A percentile compares a stretch with the other conserved stretches of the same genome.
These are phyloP conservation scores for Andrena marginata DNA, from an alignment of 2,888 invertebrate genomes.

Conservation along the genomic window DNA sequence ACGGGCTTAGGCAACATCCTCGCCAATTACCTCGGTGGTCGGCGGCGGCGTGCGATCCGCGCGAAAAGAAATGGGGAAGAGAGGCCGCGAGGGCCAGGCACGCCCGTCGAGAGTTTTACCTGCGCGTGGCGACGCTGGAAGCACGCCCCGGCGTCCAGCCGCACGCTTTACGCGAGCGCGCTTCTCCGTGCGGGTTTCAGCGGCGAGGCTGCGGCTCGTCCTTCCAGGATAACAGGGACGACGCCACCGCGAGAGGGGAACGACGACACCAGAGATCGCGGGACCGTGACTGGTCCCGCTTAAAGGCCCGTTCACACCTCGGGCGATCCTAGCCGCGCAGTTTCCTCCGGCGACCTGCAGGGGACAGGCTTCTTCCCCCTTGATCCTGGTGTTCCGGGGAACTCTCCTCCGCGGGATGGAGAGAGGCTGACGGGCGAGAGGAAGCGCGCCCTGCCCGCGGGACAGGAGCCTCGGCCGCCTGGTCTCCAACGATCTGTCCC, in stretches of 20 bases:
- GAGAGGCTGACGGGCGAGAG: not conserved
- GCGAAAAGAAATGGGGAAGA: slow-evolving; percentile 32
- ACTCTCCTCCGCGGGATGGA: not conserved
- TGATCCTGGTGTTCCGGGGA: not conserved
- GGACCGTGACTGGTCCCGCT: slow-evolving; percentile 64
- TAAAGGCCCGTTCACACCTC: slow-evolving; percentile 57
- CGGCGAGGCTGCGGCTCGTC: slow-evolving; percentile 39
- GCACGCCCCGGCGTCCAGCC: slow-evolving; percentile 52
- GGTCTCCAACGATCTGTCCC: slow-evolving; percentile 25
- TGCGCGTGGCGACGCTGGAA: slow-evolving; percentile 51
- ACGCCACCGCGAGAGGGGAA: slow-evolving; percentile 39
- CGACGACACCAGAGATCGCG: slow-evolving; percentile 48
- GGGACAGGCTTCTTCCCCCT: not conserved
- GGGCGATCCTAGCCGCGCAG: not conserved
- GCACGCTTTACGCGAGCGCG: slow-evolving; percentile 22
- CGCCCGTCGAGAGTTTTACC: slow-evolving; percentile 54
- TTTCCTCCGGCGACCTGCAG: not conserved
- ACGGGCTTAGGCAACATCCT: slow-evolving; percentile 56
- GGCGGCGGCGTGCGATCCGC: slow-evolving; percentile 34
- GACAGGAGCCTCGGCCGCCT: not conserved
- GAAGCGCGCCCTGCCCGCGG: not conserved
- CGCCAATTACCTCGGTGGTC: slow-evolving; percentile 45
- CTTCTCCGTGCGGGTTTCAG: slow-evolving; percentile 25
- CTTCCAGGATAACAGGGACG: slow-evolving; percentile 65
- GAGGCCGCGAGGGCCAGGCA: slow-evolving; percentile 37